Conservation (phyloP, 35 echinoderm and acorn worm species). For the Heliocidaris erythrogramma region DNA sequence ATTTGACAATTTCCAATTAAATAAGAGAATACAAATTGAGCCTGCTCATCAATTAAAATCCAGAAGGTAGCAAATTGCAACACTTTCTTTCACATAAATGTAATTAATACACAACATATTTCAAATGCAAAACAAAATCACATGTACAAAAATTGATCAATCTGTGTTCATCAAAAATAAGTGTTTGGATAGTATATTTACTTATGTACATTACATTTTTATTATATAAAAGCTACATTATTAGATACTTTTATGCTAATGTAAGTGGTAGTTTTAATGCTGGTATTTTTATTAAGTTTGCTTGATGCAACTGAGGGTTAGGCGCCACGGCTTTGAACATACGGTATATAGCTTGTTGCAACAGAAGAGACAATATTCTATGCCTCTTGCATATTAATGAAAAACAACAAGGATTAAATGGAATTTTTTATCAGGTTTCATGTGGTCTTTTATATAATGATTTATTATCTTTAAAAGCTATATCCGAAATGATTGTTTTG, state of each 20-base stretch:
- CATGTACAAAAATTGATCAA: constrained; percentile 33
- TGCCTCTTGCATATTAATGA: background rate
- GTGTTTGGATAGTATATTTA: constrained; percentile 39
- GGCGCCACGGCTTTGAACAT: background rate
- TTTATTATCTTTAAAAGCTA: background rate
- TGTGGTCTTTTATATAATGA: background rate
- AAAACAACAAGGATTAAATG: background rate
- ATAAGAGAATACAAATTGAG: background rate
- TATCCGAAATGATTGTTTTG: background rate
- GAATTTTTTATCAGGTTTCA: background rate
- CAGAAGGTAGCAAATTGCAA: background rate
- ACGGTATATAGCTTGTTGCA: background rate
- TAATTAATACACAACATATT: constrained; percentile 7
- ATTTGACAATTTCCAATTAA: background rate
- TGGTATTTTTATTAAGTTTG: background rate
- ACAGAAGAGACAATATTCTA: background rate
- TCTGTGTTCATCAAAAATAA: constrained; percentile 8
- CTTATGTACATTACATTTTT: background rate
- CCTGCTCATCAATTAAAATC: background rate
- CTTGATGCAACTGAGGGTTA: background rate
- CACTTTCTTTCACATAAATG: background rate
- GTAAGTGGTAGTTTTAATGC: constrained; percentile 2
- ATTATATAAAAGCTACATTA: background rate
- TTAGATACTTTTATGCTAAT: background rate
- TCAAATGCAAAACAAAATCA: constrained; percentile 12